phyloP scores from a whole-genome alignment of 1,140 invertebrate species.

The Neodiprion pinetum region DNA sequence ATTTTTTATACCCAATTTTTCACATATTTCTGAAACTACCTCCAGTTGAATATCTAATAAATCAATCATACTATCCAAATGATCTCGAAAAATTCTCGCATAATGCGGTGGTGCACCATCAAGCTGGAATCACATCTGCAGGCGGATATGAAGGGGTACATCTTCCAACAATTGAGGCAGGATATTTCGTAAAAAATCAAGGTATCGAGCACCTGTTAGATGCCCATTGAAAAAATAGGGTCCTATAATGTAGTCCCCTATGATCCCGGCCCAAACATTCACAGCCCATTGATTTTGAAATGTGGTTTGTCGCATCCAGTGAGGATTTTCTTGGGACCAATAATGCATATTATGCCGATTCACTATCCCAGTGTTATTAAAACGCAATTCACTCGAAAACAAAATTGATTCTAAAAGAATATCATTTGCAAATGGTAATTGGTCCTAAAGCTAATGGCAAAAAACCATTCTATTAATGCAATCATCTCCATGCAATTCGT shows the following conservation, averaged over 20 bases:
- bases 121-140: conserved; percentile 28
- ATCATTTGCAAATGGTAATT: background rate
- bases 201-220: conserved; percentile 25
- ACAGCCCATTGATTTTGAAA: conserved; percentile 21
- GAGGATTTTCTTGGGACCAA: conserved; percentile 37
- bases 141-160: conserved; percentile 32
- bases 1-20: too few relatives aligned
- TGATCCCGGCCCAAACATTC: too few relatives aligned
- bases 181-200: conserved; percentile 41
- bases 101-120: background rate
- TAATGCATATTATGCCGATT: conserved; percentile 42
- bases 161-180: conserved; percentile 45
- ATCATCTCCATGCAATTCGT: background rate
- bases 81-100: background rate
- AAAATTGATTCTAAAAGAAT: background rate
- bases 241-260: too few relatives aligned
- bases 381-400: conserved; percentile 32
- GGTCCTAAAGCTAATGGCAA: background rate
- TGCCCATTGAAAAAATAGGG: too few relatives aligned
- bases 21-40: too few relatives aligned
- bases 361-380: conserved; percentile 38
- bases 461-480: background rate
- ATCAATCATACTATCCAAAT: too few relatives aligned
- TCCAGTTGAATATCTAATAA: too few relatives aligned
- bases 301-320: conserved; percentile 31